Percentiles rank a stretch among this genome's conserved stretches.
Conservation (phyloP, 2,888 invertebrate genomes). For the Cephus spinipes region DNA sequence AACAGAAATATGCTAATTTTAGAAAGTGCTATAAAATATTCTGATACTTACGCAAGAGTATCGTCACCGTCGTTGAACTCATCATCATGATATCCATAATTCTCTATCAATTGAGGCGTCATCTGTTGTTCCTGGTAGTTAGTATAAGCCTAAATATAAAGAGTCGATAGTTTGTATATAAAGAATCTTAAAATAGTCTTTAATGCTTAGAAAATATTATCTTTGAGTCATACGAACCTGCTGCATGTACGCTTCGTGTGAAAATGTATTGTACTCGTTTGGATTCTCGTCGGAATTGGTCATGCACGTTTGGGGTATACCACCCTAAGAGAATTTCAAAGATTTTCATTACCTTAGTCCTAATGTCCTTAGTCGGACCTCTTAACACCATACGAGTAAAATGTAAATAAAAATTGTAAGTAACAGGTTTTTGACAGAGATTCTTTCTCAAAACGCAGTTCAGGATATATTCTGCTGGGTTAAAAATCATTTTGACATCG, state of each 20-base stretch:
- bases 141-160: slow-evolving; percentile 67
- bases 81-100: slow-evolving; percentile 74
- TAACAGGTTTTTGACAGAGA: no score
- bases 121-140: slow-evolving; percentile 75
- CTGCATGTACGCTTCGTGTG: slow-evolving; percentile 43
- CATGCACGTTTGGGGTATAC: slow-evolving; percentile 36
- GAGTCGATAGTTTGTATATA: slow-evolving; percentile 19
- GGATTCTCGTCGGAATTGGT: slow-evolving; percentile 48
- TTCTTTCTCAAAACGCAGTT: no score
- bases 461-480: no score
- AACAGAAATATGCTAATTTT: slow-evolving; percentile 13
- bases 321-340: slow-evolving; percentile 35
- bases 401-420: no score
- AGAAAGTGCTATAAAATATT: slow-evolving; percentile 10
- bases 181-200: slow-evolving; percentile 30
- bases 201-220: neutral
- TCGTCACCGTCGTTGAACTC: slow-evolving; percentile 74
- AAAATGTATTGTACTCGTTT: slow-evolving; percentile 47
- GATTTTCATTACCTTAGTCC: neutral
- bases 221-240: slow-evolving; percentile 25
- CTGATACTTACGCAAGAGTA: slow-evolving; percentile 67
- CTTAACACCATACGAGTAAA: no score
- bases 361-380: no score
- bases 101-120: slow-evolving; percentile 72
- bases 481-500: no score